Evolutionary conservation across 2,888 invertebrate species (phyloP), one percentile per base, ranked within the genome.

Genomic region (Pomacea canaliculata): DNA sequence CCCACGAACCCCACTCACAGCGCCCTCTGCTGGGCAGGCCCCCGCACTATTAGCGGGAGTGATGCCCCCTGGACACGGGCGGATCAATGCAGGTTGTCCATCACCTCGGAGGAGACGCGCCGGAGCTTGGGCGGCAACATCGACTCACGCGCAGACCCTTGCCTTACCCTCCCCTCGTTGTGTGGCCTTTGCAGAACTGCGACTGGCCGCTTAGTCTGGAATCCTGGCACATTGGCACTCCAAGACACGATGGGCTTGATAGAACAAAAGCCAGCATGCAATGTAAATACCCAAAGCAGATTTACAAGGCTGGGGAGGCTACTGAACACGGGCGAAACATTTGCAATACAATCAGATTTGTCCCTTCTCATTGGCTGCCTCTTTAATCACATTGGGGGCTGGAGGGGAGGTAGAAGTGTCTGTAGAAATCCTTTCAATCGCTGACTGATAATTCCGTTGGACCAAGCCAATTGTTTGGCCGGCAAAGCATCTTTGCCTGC

Each of bases 381-480:
- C 63, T 63, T 63, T 63, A 63, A 63, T 63, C 27, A 63, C 63
- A 63, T 63, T 63, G n/a, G 63, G 12, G 63, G 10, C 51, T 56
- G 51, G 51, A 56, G 51, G 51, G 51, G 51, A 7, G 51, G 51
- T 10, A 1, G 16, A 56, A 19, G 63, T n/a, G 63, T 63, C 63
- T 63, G 27, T 19, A n/a, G 27, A 63, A 63, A 63, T 63, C 63
- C 63, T 63, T 63, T 63, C 63, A 63, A 63, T 63, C 23, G 23
- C 63, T 63, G 63, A 63, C 63, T 63, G 63, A 63, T 63, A 63
- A 63, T 63, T 63, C 63, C 63, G 63, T 63, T 63, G 63, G 63
- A 27, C 63, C 63, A 63, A 63, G 63, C 63, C 63, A 63, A 63
- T 63, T 63, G 63, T 63, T 63, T 63, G 63, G 19, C 63, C 19